A percentile compares a stretch with the other conserved stretches of the same genome.
phyloP scores from a whole-genome alignment of 2,113 vertebrate genomes.

The Beaufortia kweichowensis region DNA sequence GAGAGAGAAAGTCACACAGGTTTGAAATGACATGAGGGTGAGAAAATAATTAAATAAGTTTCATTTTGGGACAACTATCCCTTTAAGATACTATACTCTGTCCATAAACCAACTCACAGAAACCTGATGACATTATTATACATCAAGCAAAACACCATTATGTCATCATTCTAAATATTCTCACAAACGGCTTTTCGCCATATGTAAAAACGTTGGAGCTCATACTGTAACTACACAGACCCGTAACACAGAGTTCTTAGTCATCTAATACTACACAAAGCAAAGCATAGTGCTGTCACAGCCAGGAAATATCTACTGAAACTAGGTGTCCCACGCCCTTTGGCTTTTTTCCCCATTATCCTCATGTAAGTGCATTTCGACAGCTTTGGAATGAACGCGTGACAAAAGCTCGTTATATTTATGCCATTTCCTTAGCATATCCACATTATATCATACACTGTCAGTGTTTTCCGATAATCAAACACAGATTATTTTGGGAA shows the following conservation, averaged over 20 bases:
- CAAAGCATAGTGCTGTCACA: slow-evolving; percentile 38
- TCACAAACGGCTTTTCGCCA: too few relatives aligned
- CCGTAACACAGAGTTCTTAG: neutral
- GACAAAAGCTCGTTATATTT: neutral
- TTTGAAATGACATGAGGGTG: too few relatives aligned
- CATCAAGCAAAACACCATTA: too few relatives aligned
- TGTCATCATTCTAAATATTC: too few relatives aligned
- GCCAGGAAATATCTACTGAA: slow-evolving; percentile 43
- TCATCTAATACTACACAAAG: slow-evolving; percentile 34
- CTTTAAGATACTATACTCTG: too few relatives aligned
- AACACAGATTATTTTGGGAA: neutral
- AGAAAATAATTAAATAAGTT: too few relatives aligned
- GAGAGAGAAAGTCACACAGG: too few relatives aligned
- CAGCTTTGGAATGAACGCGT: slow-evolving; percentile 4
- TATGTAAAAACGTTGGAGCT: too few relatives aligned
- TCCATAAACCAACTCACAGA: too few relatives aligned
- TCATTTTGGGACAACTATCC: too few relatives aligned
- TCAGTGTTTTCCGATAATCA: neutral
- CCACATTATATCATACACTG: neutral
- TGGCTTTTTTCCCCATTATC: slow-evolving; percentile 29
- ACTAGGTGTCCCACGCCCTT: slow-evolving; percentile 28
- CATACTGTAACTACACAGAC: too few relatives aligned
- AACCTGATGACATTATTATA: too few relatives aligned
- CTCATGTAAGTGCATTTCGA: slow-evolving; percentile 1
- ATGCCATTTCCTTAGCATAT: neutral